Conservation (phyloP, 2,113 vertebrate species). For the Hassar affinis region DNA sequence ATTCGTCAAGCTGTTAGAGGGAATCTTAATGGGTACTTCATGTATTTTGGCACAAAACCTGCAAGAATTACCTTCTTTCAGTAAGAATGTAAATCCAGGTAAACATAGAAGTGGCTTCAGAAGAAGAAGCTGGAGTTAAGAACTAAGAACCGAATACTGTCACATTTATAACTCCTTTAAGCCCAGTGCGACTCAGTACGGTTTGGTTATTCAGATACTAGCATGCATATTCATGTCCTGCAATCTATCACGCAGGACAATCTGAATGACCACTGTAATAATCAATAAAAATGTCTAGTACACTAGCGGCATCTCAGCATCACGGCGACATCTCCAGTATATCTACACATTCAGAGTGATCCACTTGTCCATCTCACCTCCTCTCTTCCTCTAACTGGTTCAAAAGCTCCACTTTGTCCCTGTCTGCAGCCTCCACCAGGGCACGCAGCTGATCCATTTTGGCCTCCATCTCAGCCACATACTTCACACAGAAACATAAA, state of each 20-base stretch:
- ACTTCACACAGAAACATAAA: constrained; percentile 24
- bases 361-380: constrained; percentile 72
- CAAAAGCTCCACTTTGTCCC: constrained; percentile 93
- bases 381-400: constrained; percentile 97
- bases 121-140: too few species aligned
- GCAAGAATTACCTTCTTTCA: too few species aligned
- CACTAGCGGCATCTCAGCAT: neutral
- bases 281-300: neutral
- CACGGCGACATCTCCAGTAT: neutral
- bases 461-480: constrained; percentile 85
- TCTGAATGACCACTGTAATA: neutral
- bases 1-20: too few species aligned
- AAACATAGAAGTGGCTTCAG: neutral
- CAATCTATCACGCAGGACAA: too few species aligned
- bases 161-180: neutral
- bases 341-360: neutral
- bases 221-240: neutral
- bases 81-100: too few species aligned
- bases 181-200: too few species aligned
- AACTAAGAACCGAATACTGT: neutral
- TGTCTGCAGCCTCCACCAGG: constrained; percentile 93
- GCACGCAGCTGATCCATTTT: constrained; percentile 96
- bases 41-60: too few species aligned
- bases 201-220: too few species aligned
- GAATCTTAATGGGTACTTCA: too few species aligned